A percentile compares a stretch with the other conserved stretches of the same genome.
These are phyloP conservation scores for Ornithoptera alexandrae DNA, from an alignment of 2,888 invertebrate genomes.

Conservation along the genomic window DNA sequence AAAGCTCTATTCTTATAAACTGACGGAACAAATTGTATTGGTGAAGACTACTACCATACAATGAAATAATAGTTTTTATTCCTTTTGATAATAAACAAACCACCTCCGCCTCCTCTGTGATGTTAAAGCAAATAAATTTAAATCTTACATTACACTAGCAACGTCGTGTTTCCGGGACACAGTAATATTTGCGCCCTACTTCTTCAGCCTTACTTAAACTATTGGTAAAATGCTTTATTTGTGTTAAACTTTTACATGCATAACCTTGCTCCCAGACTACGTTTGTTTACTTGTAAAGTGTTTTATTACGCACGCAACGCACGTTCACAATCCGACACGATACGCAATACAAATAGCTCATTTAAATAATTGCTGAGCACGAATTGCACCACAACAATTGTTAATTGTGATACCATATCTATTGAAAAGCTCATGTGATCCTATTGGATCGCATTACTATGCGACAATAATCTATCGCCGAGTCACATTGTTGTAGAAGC, in stretches of 20 bases:
- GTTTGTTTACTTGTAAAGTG: constrained; percentile 36
- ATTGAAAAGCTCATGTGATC: constrained; percentile 38
- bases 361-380: constrained; percentile 53
- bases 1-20: too few species aligned
- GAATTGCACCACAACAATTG: constrained; percentile 32
- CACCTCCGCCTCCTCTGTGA: too few species aligned
- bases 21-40: too few species aligned
- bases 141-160: too few species aligned
- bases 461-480: background rate
- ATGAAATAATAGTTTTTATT: too few species aligned
- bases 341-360: constrained; percentile 43
- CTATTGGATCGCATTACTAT: background rate
- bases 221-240: background rate
- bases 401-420: constrained; percentile 38
- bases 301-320: constrained; percentile 32
- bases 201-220: too few species aligned
- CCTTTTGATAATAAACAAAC: too few species aligned
- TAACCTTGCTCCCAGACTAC: constrained; percentile 2
- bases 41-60: too few species aligned
- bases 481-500: background rate
- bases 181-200: too few species aligned
- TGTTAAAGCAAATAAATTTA: too few species aligned
- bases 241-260: background rate
- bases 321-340: constrained; percentile 43
- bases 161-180: too few species aligned